Conservation (phyloP, 1,140 invertebrate species). For the Neoseiulus cucumeris region DNA sequence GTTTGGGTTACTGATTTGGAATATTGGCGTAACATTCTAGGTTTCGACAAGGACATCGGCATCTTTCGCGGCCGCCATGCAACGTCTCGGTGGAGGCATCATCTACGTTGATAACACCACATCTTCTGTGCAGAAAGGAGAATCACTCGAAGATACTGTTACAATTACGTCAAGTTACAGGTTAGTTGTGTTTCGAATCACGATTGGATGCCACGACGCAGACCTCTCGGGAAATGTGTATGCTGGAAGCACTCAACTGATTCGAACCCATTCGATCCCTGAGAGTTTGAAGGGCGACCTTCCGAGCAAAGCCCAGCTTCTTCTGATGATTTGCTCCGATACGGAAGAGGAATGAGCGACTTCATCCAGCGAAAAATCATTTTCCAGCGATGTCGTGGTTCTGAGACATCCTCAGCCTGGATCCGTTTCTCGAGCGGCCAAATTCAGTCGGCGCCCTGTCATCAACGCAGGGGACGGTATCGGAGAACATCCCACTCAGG, state of each 20-base stretch:
- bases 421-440: slow-evolving; percentile 58
- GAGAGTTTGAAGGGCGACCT: no score
- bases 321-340: no score
- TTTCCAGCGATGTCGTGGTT: slow-evolving; percentile 73
- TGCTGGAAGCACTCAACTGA: not conserved
- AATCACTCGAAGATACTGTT: slow-evolving; percentile 56
- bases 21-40: no score
- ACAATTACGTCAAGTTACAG: slow-evolving; percentile 29
- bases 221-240: no score
- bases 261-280: not conserved
- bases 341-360: no score
- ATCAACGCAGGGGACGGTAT: slow-evolving; percentile 95
- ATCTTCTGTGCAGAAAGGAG: slow-evolving; percentile 90
- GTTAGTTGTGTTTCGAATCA: not conserved
- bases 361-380: not conserved
- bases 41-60: slow-evolving; percentile 84
- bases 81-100: slow-evolving; percentile 73
- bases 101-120: slow-evolving; percentile 66
- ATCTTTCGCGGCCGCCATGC: slow-evolving; percentile 90
- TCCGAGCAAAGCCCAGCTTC: no score
- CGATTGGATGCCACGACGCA: no score
- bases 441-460: slow-evolving; percentile 60
- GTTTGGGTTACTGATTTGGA: no score
- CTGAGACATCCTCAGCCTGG: slow-evolving; percentile 76
- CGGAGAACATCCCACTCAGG: slow-evolving; percentile 96